phyloP scores from a whole-genome alignment of 2,113 vertebrate genomes.

The Atractosteus spatula region DNA sequence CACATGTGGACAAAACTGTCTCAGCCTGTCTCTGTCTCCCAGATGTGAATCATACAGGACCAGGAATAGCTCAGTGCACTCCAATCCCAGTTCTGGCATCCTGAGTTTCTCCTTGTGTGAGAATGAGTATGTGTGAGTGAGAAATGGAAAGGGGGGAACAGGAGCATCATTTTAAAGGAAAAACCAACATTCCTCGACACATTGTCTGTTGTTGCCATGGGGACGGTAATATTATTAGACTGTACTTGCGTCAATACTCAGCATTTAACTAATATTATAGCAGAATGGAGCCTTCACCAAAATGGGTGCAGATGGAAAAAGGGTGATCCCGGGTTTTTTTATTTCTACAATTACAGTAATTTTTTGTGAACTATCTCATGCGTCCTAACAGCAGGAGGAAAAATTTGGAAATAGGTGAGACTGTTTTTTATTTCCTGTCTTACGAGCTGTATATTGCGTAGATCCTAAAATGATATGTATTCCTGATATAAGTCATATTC shows the following conservation, averaged over 20 bases:
- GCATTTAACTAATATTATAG: slow-evolving; percentile 32
- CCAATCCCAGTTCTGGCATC: no score
- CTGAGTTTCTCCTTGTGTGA: neutral
- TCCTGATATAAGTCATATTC: no score
- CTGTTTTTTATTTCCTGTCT: neutral
- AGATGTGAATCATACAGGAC: no score
- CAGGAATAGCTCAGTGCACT: no score
- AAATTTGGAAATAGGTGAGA: slow-evolving; percentile 57
- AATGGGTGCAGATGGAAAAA: slow-evolving; percentile 10
- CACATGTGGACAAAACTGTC: no score
- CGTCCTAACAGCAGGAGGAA: slow-evolving; percentile 56
- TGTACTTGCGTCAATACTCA: slow-evolving; percentile 46
- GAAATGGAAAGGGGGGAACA: slow-evolving; percentile 10
- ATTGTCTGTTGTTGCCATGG: slow-evolving; percentile 54
- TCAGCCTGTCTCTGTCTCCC: no score
- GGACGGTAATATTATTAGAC: slow-evolving; percentile 42
- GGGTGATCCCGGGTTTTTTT: slow-evolving; percentile 23
- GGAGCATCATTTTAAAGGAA: slow-evolving; percentile 19
- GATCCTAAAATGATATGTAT: no score
- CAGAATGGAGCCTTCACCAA: slow-evolving; percentile 40
- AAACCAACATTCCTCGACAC: slow-evolving; percentile 46
- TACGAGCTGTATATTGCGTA: no score
- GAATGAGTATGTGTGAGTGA: neutral
- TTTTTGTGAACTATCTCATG: slow-evolving; percentile 46
- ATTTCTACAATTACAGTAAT: slow-evolving; percentile 33